phyloP scores from a whole-genome alignment of 2,888 invertebrate species.

The Dolichomitus sp. region DNA sequence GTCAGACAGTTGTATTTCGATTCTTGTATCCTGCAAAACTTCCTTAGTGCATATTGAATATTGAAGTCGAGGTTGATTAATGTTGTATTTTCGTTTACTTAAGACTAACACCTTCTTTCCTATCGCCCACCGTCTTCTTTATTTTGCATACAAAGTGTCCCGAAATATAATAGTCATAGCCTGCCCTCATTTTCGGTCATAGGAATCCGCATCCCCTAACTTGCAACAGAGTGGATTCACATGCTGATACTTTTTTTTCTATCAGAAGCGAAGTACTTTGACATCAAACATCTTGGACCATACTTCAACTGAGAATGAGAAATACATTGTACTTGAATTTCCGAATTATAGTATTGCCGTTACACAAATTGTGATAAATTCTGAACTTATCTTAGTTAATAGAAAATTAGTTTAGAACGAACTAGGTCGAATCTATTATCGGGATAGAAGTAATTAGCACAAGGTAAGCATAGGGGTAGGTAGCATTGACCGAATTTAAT shows the following conservation, averaged over 20 bases:
- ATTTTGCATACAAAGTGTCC: too few species aligned
- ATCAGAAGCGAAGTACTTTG: neutral
- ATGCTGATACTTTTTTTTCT: too few species aligned
- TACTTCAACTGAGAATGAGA: neutral
- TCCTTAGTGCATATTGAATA: neutral
- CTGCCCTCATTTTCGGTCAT: neutral
- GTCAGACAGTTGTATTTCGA: neutral
- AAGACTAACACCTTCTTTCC: too few species aligned
- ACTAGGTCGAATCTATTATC: neutral
- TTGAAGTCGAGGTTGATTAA: neutral
- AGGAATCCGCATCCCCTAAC: neutral
- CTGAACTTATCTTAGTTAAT: neutral
- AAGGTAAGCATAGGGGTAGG: neutral
- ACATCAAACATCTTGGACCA: neutral
- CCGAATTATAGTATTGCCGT: neutral
- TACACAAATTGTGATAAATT: neutral
- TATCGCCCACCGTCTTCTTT: too few species aligned
- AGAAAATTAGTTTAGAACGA: neutral
- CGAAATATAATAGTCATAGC: too few species aligned
- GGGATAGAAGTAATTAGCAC: slow-evolving; percentile 22
- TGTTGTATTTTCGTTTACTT: too few species aligned
- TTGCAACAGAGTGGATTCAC: neutral
- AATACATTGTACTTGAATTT: neutral
- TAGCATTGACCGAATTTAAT: slow-evolving; percentile 38
- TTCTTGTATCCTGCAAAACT: neutral